Evolutionary conservation across 2,797 vertebrate genomes (phyloP).

Genomic region (Helicolenus hilgendorfi): DNA sequence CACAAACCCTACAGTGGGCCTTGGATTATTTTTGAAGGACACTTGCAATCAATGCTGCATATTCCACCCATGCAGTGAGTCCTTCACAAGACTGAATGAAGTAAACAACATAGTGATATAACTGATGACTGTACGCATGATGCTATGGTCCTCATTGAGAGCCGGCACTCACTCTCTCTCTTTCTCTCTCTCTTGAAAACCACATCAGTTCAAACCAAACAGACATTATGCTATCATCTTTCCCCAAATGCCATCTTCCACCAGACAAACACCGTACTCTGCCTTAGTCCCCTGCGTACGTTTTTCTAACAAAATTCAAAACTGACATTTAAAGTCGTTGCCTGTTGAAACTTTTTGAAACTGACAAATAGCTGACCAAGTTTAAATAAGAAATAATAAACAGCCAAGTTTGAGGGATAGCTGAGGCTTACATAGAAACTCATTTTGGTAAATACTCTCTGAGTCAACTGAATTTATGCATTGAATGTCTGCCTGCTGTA

Average conservation of each 20-base stretch:
- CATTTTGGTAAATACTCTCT: constrained; percentile 43
- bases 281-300: neutral
- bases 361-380: neutral
- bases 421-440: constrained; percentile 14
- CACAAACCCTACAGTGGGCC: neutral
- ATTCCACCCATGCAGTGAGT: neutral
- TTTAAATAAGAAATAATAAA: constrained; percentile 16
- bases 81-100: neutral
- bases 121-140: neutral
- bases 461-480: constrained; percentile 61
- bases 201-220: constrained; percentile 39
- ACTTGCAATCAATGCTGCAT: neutral
- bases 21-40: neutral
- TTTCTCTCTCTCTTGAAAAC: neutral
- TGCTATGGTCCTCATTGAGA: constrained; percentile 1
- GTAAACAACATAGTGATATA: neutral
- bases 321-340: neutral
- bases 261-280: neutral
- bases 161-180: neutral
- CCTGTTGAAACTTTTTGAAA: neutral
- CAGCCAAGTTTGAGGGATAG: neutral
- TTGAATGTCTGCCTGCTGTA: constrained; percentile 65
- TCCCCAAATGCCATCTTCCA: neutral
- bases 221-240: constrained; percentile 10
- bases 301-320: neutral